phyloP scores from a whole-genome alignment of 2,888 invertebrate genomes.

The Corythucha ciliata region DNA sequence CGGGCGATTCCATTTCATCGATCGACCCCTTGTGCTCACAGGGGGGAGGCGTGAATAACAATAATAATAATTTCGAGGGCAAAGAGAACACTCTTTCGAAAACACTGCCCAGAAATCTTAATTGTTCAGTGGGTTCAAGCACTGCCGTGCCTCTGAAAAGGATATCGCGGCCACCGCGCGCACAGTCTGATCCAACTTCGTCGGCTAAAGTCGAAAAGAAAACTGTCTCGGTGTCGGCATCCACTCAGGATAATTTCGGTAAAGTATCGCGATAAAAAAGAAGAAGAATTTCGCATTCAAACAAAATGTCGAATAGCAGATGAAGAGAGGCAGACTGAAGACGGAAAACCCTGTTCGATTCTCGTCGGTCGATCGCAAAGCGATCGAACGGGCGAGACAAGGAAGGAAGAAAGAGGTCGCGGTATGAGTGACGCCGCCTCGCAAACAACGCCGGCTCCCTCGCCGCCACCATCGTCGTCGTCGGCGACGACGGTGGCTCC shows the following conservation, averaged over 20 bases:
- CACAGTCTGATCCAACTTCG: constrained; percentile 35
- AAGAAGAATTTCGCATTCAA: not conserved
- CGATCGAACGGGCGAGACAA: constrained; percentile 24
- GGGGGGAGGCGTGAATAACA: not conserved
- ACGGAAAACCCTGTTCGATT: constrained; percentile 3
- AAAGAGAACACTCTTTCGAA: constrained; percentile 35
- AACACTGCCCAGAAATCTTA: constrained; percentile 33
- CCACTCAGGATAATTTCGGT: constrained; percentile 31
- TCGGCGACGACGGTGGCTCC: constrained; percentile 43
- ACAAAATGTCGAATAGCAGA: too few relatives aligned
- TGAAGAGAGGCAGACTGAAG: constrained; percentile 24
- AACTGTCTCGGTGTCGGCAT: constrained; percentile 28
- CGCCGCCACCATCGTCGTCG: constrained; percentile 40
- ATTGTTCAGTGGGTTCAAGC: constrained; percentile 19
- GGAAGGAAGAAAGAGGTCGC: constrained; percentile 47
- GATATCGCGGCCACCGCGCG: constrained; percentile 33
- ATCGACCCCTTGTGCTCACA: too few relatives aligned
- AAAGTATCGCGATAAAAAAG: not conserved
- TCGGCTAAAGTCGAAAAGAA: constrained; percentile 30
- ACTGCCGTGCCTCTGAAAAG: constrained; percentile 35
- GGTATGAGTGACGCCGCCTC: constrained; percentile 52
- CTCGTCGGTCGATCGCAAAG: constrained; percentile 26
- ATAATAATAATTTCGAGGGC: constrained; percentile 26
- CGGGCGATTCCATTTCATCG: not conserved
- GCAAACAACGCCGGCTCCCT: constrained; percentile 44